Conservation (phyloP, 1,140 invertebrate species). For the Triops longicaudatus region DNA sequence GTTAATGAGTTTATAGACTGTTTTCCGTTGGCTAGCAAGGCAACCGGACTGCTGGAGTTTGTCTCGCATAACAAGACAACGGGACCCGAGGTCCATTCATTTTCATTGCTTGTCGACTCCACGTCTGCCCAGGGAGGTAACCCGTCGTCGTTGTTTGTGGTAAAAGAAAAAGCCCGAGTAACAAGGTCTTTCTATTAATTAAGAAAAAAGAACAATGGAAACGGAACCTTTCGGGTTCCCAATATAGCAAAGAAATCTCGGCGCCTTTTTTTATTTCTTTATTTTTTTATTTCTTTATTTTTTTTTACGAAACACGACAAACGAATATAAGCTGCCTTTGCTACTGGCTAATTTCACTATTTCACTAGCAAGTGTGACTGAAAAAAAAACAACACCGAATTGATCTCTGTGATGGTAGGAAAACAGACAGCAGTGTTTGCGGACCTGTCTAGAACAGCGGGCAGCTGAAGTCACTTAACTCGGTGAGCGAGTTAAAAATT, state of each 20-base stretch:
- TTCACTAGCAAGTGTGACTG: too few relatives aligned
- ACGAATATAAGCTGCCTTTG: too few relatives aligned
- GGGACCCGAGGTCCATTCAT: neutral
- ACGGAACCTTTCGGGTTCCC: neutral
- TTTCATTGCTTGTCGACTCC: constrained; percentile 7
- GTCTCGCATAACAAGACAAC: constrained; percentile 1
- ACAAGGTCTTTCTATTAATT: neutral
- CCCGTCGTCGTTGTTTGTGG: neutral
- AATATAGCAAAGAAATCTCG: too few relatives aligned
- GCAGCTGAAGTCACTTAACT: neutral
- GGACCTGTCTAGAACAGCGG: neutral
- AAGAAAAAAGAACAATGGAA: neutral
- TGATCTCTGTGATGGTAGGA: too few relatives aligned
- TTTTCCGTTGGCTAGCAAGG: neutral
- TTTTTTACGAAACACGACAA: too few relatives aligned
- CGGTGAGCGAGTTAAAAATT: neutral
- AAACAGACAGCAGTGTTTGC: too few relatives aligned
- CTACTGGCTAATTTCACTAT: too few relatives aligned
- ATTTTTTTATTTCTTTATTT: too few relatives aligned
- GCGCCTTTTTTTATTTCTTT: too few relatives aligned
- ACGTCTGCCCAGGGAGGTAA: constrained; percentile 1
- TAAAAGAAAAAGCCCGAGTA: neutral
- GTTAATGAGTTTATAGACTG: constrained; percentile 15
- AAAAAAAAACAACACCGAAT: too few relatives aligned
- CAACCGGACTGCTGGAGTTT: neutral